Evolutionary conservation across 2,888 invertebrate genomes (phyloP), one percentile per base, ranked within the genome.

Genomic region (Catocala sponsa): DNA sequence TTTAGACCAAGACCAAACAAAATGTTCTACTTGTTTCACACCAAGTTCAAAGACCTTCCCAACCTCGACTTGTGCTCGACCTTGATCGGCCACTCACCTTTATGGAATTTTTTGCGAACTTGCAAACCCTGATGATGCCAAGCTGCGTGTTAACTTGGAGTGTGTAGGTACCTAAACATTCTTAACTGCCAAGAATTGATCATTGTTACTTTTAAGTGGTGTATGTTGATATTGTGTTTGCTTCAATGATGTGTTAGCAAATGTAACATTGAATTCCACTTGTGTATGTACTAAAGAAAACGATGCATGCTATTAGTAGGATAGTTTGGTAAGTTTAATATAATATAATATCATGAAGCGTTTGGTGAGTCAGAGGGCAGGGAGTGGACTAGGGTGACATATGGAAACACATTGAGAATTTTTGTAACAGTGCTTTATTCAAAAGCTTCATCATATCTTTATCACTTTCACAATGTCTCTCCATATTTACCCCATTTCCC

Each of bases 401-500:
- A 95, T 95, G 95, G 95, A 95, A 95, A 95, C 95, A 95, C 95
- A 95, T 95, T 95, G 95, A 95, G 95, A 95, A 95, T 95, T 95
- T 95, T 95, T 89, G 95, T 95, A 95, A 95, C 95, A 95, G 95
- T 95, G 95, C 95, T 95, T 96, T 95, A 96, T 96, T 96, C 92
- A 95, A 93, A 95, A 94, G 95, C 95, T 93, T 94, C 95, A 94
- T 93, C 93, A 91, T 92, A 92, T 93, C 91, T 92, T 93, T 92
- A 93, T 94, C 94, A 94, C 90, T 93, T 94, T 95, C 95, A 95
- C 95, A 95, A 95, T 95, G 95, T 95, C 95, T 94, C 95, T 95
- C 95, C 95, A 95, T 95, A 95, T 94, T 95, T 96, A 96, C 96
- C 97, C 97, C 95, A 94, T 93, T 94, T 94, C 94, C 94, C 94